Conservation (phyloP, 2,113 vertebrate genomes). For the Holacanthus passer region DNA sequence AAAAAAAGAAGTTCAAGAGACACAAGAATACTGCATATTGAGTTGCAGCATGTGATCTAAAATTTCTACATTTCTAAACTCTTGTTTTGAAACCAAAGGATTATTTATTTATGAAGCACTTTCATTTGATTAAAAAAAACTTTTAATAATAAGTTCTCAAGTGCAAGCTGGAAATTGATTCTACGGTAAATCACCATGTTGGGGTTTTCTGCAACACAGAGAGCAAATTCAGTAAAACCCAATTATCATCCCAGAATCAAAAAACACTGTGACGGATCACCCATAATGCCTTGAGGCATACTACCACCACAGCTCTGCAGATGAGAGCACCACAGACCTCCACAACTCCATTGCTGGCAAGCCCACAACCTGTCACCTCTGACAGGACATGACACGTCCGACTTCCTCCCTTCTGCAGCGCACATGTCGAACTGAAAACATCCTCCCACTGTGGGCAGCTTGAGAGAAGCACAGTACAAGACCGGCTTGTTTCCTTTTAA, state of each 20-base stretch:
- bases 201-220: background rate
- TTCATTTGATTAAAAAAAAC: no score
- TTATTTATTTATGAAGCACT: background rate
- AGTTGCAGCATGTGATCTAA: no score
- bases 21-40: background rate
- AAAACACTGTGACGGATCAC: slow-evolving; percentile 12
- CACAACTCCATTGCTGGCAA: background rate
- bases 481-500: background rate
- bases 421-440: slow-evolving; percentile 37
- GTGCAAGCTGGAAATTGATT: background rate
- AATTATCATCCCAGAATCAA: background rate
- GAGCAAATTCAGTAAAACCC: background rate
- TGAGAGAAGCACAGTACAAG: background rate
- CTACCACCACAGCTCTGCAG: background rate
- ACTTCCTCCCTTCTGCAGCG: slow-evolving; percentile 40
- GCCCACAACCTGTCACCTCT: slow-evolving; percentile 42
- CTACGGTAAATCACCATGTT: background rate
- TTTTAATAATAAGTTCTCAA: background rate
- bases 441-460: slow-evolving; percentile 9
- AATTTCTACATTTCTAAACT: background rate
- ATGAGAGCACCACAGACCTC: slow-evolving; percentile 21
- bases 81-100: background rate
- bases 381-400: slow-evolving; percentile 60
- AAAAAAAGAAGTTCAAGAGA: background rate
- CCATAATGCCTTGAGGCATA: slow-evolving; percentile 24